Conservation (phyloP, 2,888 invertebrate species). For the Brassicogethes aeneus region DNA sequence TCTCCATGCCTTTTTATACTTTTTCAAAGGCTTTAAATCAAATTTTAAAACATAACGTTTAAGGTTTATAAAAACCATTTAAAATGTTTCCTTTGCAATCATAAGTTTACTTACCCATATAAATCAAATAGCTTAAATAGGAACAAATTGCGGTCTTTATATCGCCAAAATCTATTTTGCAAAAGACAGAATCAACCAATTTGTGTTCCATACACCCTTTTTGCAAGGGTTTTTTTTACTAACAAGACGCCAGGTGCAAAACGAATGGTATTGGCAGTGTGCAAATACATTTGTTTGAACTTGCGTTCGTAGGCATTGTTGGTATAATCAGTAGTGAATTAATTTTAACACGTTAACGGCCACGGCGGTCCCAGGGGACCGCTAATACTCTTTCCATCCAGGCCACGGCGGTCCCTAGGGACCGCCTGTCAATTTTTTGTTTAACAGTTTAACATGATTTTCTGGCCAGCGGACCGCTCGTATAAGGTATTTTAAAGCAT, state of each 20-base stretch:
- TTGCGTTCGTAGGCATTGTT: not conserved
- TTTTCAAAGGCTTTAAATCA: no score
- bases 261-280: slow-evolving; percentile 1
- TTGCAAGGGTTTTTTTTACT: not conserved
- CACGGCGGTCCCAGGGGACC: no score
- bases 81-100: no score
- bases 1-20: no score
- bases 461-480: slow-evolving; percentile 23
- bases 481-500: no score
- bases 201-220: not conserved
- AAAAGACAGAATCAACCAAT: not conserved
- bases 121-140: not conserved
- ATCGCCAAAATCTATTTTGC: not conserved
- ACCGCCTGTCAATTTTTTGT: no score
- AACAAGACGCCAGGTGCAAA: slow-evolving; percentile 1
- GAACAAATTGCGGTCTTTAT: not conserved
- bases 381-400: no score
- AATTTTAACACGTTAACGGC: no score
- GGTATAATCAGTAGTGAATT: not conserved
- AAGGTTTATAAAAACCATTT: no score
- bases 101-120: not conserved
- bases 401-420: no score
- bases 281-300: slow-evolving; percentile 3
- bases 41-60: no score
- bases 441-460: slow-evolving; percentile 4